Conservation (phyloP, 2,888 invertebrate species). For the Acrocera orbiculus region DNA sequence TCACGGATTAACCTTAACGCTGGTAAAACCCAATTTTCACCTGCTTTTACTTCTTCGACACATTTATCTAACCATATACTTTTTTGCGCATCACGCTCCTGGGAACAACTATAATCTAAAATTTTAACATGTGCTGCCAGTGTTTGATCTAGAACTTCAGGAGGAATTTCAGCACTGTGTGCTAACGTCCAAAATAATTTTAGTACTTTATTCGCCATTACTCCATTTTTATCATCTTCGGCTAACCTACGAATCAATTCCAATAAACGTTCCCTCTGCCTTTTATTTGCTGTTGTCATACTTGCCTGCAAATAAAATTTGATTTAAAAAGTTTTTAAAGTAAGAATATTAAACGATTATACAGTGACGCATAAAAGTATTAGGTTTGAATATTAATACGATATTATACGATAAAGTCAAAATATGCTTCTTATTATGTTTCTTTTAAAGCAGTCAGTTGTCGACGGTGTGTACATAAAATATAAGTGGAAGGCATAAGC, state of each 20-base stretch:
- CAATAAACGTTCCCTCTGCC: conserved; percentile 85
- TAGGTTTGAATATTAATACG: too few species aligned
- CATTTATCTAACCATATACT: conserved; percentile 90
- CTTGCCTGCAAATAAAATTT: conserved; percentile 40
- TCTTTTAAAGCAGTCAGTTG: too few species aligned
- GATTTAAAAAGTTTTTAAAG: too few species aligned
- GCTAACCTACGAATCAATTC: conserved; percentile 88
- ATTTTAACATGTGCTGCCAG: conserved; percentile 91
- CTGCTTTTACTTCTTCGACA: conserved; percentile 80
- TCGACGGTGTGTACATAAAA: too few species aligned
- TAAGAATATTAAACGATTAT: conserved; percentile 4
- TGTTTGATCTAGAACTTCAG: conserved; percentile 95
- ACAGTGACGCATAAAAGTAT: too few species aligned
- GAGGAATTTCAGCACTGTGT: conserved; percentile 88
- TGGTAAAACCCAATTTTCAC: conserved; percentile 83
- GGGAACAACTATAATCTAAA: conserved; percentile 92
- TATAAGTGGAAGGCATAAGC: too few species aligned
- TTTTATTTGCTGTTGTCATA: conserved; percentile 91
- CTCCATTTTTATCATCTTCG: conserved; percentile 96
- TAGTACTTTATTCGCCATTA: conserved; percentile 95
- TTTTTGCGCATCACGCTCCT: conserved; percentile 91
- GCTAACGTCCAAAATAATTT: conserved; percentile 93
- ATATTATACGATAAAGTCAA: too few species aligned
- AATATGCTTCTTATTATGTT: too few species aligned
- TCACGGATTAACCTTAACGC: conserved; percentile 90